Conservation (phyloP, 2,888 invertebrate genomes). For the Drosophila nr. fundita region DNA sequence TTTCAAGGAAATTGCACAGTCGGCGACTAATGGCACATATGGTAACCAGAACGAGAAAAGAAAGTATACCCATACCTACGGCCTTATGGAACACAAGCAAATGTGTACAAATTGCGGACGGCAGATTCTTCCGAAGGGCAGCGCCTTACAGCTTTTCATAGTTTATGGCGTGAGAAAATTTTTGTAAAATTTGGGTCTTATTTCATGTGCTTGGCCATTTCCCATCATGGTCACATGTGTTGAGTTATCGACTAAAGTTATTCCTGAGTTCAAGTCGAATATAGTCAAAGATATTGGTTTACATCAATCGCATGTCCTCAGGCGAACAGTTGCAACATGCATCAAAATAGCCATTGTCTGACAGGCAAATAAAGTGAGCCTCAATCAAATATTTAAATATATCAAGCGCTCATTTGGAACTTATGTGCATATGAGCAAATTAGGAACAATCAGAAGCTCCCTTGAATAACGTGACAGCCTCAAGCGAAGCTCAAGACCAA, state of each 20-base stretch:
- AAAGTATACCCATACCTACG: constrained; percentile 41
- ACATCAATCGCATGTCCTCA: constrained; percentile 1
- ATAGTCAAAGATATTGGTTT: background rate
- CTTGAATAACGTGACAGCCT: constrained; percentile 69
- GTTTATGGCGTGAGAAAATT: constrained; percentile 54
- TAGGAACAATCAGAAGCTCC: constrained; percentile 37
- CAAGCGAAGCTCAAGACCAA: constrained; percentile 41
- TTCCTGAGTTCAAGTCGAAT: background rate
- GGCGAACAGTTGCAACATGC: background rate
- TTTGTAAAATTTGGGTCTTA: constrained; percentile 41
- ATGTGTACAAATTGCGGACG: constrained; percentile 54
- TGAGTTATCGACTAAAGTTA: constrained; percentile 2
- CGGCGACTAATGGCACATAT: constrained; percentile 59
- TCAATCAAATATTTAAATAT: constrained; percentile 58
- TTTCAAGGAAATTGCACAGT: constrained; percentile 74
- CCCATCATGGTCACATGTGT: constrained; percentile 26
- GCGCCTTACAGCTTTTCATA: constrained; percentile 23
- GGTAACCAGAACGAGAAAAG: constrained; percentile 63
- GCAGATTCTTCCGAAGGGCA: constrained; percentile 30
- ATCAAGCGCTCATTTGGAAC: constrained; percentile 37
- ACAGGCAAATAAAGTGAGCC: constrained; percentile 10
- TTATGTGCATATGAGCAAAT: constrained; percentile 28
- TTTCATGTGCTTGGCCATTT: constrained; percentile 9
- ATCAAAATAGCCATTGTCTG: constrained; percentile 9
- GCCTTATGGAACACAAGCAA: constrained; percentile 36